Conservation (phyloP, 64 coral and sea anemone genomes). For the Pachyseris speciosa region DNA sequence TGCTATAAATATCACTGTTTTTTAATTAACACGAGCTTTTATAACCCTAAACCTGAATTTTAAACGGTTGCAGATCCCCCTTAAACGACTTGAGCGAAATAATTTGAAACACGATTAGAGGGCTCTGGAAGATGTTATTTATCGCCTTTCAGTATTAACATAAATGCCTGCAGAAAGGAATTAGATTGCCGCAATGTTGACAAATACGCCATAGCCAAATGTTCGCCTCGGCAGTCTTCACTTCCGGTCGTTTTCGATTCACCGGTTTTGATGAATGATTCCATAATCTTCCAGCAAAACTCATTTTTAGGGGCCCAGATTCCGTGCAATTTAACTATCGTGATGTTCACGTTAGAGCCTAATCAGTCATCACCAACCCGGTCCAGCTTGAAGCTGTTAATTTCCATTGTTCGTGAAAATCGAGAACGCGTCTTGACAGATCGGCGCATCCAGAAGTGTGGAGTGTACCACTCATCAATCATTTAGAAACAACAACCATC, state of each 20-base stretch:
- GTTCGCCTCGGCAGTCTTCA: background rate
- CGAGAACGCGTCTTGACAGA: constrained; percentile 21
- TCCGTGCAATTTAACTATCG: constrained; percentile 11
- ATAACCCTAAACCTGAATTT: background rate
- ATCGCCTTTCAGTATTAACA: background rate
- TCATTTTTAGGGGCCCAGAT: background rate
- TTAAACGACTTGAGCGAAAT: background rate
- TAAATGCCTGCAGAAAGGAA: background rate
- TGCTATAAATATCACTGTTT: background rate
- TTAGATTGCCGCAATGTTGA: background rate
- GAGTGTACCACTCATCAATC: constrained; percentile 41
- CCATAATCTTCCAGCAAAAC: background rate
- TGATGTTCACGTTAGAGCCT: background rate
- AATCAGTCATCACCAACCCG: background rate
- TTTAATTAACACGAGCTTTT: background rate
- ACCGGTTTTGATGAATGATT: background rate
- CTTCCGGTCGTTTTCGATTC: constrained; percentile 26
- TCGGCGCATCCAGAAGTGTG: background rate
- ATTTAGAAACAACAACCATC: constrained; percentile 31
- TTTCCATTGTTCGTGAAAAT: constrained; percentile 35
- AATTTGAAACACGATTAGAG: background rate
- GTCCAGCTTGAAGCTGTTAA: constrained; percentile 19
- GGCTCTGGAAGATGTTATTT: background rate
- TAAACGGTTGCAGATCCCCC: background rate
- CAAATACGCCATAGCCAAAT: background rate